Conservation (phyloP, 1,140 invertebrate genomes). For the Drosophila kurseongensis region DNA sequence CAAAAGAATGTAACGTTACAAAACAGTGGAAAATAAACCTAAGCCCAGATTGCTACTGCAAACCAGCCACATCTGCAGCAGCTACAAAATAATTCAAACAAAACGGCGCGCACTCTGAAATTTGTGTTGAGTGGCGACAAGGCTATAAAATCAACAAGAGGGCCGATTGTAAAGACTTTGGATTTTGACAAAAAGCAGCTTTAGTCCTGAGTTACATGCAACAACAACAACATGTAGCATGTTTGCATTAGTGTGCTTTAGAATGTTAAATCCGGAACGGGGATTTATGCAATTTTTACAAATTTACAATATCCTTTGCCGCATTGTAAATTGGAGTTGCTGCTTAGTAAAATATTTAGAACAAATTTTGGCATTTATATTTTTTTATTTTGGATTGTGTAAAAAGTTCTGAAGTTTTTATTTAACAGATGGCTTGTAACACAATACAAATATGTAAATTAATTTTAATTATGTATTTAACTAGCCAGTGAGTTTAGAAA, state of each 20-base stretch:
- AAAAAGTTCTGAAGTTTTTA: too few relatives aligned
- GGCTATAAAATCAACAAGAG: conserved; percentile 68
- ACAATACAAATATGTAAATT: too few relatives aligned
- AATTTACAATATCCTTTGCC: neutral
- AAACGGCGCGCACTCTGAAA: conserved; percentile 49
- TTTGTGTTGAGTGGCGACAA: conserved; percentile 68
- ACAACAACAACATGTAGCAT: neutral
- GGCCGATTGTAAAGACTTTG: conserved; percentile 29
- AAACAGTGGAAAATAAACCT: conserved; percentile 69
- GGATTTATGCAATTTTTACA: conserved; percentile 3
- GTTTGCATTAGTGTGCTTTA: neutral
- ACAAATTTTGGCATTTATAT: too few relatives aligned
- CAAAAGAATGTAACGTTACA: conserved; percentile 31
- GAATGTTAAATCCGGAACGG: neutral
- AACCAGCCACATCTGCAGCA: conserved; percentile 33
- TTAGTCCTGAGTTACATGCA: conserved; percentile 5
- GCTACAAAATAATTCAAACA: conserved; percentile 69
- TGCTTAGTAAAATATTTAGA: conserved; percentile 6
- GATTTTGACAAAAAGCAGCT: conserved; percentile 8
- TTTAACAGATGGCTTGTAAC: too few relatives aligned
- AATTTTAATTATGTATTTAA: too few relatives aligned
- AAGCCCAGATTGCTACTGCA: conserved; percentile 63
- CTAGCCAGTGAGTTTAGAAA: too few relatives aligned
- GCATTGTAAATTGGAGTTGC: conserved; percentile 18
- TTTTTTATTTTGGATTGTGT: too few relatives aligned